These are phyloP conservation scores for Aotus griseimembra DNA, from an alignment of 2,797 vertebrate genomes.

Conservation along the genomic window DNA sequence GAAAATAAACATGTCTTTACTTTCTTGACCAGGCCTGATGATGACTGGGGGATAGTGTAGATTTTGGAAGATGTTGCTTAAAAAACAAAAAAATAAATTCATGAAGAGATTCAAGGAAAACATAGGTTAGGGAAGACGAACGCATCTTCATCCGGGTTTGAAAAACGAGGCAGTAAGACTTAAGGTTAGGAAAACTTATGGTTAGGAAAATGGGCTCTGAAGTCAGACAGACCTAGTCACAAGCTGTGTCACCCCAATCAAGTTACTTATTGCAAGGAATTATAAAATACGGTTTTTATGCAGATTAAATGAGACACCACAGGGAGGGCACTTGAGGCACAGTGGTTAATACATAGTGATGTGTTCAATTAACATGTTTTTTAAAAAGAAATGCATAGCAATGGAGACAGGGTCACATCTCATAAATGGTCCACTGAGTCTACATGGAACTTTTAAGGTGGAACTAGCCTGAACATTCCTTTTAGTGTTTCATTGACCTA, in stretches of 20 bases:
- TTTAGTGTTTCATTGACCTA: neutral
- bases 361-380: neutral
- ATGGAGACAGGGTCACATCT: neutral
- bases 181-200: neutral
- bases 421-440: neutral
- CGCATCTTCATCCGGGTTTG: neutral
- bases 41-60: neutral
- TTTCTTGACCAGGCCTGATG: slow-evolving; percentile 16
- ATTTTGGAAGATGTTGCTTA: neutral
- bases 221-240: neutral
- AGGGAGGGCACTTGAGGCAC: neutral
- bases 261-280: neutral
- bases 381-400: neutral
- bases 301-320: neutral
- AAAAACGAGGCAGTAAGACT: neutral
- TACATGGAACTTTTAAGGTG: neutral
- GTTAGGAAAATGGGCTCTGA: neutral
- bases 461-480: neutral
- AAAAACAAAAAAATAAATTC: slow-evolving; percentile 27
- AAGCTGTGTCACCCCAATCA: neutral
- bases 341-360: too few species aligned
- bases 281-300: neutral
- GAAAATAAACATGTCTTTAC: neutral
- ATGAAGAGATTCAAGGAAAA: neutral
- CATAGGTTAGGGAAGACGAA: neutral